Evolutionary conservation across 1,140 invertebrate species (phyloP), one percentile per base, ranked within the genome.

Genomic region (Lethocerus indicus): DNA sequence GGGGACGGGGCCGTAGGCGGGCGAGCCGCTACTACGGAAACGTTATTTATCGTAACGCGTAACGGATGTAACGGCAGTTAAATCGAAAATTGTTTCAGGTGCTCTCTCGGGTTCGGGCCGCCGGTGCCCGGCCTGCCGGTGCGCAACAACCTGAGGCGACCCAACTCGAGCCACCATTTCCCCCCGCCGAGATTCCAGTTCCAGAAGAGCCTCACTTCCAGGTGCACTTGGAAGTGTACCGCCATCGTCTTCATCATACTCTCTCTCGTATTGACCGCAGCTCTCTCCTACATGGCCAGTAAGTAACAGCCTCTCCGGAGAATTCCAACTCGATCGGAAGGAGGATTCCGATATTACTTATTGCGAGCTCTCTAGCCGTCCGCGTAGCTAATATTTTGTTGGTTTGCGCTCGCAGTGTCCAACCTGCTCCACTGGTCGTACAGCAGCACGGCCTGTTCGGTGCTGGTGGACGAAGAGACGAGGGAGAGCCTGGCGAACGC

Each of bases 221-320:
- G 76, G 64, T 93, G 88, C 66, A 84, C 82, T 44, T 92, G 88
- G 85, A 86, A 86, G 65, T 85, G 88, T 63, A 79, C 87, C 43
- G 85, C 87, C 21, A 81, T 93, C 58, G 74, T 82, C 44, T 81
- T 88, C 59, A 82, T 91, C 58, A 76, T 86, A 61, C 71, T 88
- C 51, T 79, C 82, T 53, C 73, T 87, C 53, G 73, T 87, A 54
- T 69, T 92, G 54, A 75, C 80, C 52, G 80, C 87, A 47, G 79
- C 84, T 47, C 71, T 90, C 45, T 80, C 81, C 47, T 91, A 90
- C 68, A 81, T 93, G 65, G 81, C 84, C 74, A 85, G 87, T 91
- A 70, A 74, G 66, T 63, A 21, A 32, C 27, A 25, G 26, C 9
- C 16, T 25, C 20, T 4, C 29, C n/a, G n/a, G n/a, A n/a, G n/a